Percentiles rank a stretch among this genome's conserved stretches.
phyloP scores from a whole-genome alignment of 2,888 invertebrate species.

The Ochropacha duplaris region DNA sequence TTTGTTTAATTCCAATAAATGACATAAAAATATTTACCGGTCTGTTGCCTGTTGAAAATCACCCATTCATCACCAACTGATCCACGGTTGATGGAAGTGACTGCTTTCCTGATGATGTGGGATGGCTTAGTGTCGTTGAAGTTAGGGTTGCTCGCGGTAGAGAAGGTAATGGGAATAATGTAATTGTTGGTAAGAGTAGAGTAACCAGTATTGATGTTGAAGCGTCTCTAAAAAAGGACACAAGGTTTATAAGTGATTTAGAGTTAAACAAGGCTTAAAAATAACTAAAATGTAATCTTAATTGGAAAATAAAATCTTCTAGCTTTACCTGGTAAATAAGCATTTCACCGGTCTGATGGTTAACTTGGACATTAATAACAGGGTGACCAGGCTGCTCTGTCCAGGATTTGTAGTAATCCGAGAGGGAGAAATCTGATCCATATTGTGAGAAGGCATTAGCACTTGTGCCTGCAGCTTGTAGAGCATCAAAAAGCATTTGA shows the following conservation, averaged over 20 bases:
- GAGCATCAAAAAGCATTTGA: conserved; percentile 70
- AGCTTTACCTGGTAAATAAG: conserved; percentile 65
- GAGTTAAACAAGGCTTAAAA: no score
- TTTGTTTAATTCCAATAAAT: background rate
- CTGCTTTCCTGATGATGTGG: conserved; percentile 52
- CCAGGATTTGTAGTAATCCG: conserved; percentile 73
- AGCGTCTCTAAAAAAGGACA: conserved; percentile 72
- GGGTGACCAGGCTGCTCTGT: conserved; percentile 85
- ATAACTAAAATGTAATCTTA: no score
- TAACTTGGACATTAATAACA: conserved; percentile 77
- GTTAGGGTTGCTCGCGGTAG: conserved; percentile 63
- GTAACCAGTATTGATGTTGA: conserved; percentile 69
- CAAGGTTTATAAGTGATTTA: background rate
- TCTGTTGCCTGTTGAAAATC: conserved; percentile 84
- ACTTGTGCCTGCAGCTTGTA: conserved; percentile 55
- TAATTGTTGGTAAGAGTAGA: conserved; percentile 52
- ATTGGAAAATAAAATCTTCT: no score
- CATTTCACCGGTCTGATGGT: conserved; percentile 66
- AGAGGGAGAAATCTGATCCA: conserved; percentile 57
- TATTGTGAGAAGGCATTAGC: conserved; percentile 54
- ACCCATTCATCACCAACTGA: conserved; percentile 78
- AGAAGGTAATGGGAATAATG: conserved; percentile 69
- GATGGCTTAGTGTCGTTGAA: conserved; percentile 71
- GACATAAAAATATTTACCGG: conserved; percentile 59
- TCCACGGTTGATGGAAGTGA: conserved; percentile 54